phyloP scores from a whole-genome alignment of 2,113 vertebrate genomes.

The Leptosomus discolor region DNA sequence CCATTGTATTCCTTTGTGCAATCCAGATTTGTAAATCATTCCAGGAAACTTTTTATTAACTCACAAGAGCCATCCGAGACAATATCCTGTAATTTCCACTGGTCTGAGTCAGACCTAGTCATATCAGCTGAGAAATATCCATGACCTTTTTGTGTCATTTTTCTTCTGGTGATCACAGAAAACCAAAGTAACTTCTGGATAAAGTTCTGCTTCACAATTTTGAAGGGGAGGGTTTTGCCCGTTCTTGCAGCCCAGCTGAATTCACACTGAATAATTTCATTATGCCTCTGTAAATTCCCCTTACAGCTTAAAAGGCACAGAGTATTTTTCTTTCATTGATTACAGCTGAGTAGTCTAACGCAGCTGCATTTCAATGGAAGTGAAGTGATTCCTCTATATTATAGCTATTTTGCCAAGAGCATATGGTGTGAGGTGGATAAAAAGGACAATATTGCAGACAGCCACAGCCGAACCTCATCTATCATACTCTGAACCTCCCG shows the following conservation, averaged over 20 bases:
- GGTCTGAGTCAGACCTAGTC: neutral
- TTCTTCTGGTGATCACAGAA: neutral
- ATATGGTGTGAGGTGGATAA: conserved; percentile 33
- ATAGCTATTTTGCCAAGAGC: conserved; percentile 32
- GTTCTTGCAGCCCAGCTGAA: conserved; percentile 13
- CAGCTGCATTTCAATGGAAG: conserved; percentile 46
- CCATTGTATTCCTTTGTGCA: neutral
- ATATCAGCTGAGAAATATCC: neutral
- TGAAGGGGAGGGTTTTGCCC: neutral
- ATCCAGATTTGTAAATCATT: conserved; percentile 34
- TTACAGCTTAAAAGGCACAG: conserved; percentile 4
- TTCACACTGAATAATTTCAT: conserved; percentile 43
- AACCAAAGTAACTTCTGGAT: neutral
- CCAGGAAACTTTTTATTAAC: conserved; percentile 59
- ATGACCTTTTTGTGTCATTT: conserved; percentile 3
- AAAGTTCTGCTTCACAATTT: neutral
- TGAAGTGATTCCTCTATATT: conserved; percentile 13
- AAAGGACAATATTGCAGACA: conserved; percentile 14
- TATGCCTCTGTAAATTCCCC: conserved; percentile 27
- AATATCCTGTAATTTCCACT: conserved; percentile 38
- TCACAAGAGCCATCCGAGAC: conserved; percentile 7
- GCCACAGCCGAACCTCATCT: neutral
- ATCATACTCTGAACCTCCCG: neutral
- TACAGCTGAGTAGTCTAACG: conserved; percentile 22
- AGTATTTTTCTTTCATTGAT: conserved; percentile 33